phyloP scores from a whole-genome alignment of 2,888 invertebrate genomes.

The Scaptomyza caliginosa region DNA sequence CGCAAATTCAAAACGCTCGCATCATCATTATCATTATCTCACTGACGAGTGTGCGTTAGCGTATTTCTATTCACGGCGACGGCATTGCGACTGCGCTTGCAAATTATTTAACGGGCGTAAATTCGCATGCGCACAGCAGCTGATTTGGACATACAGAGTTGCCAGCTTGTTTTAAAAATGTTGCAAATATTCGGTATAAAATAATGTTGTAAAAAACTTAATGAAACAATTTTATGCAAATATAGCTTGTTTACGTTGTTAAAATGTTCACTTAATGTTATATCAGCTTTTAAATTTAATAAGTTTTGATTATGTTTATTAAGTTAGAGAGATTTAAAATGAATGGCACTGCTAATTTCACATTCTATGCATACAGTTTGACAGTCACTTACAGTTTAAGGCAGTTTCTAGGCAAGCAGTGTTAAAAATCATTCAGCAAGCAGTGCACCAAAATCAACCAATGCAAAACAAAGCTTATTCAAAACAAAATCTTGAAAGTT shows the following conservation, averaged over 20 bases:
- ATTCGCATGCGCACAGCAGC: slow-evolving; percentile 60
- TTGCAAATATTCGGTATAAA: no score
- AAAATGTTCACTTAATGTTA: not conserved
- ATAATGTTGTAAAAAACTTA: no score
- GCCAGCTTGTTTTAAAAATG: slow-evolving; percentile 7
- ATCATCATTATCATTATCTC: slow-evolving; percentile 14
- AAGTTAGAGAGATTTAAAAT: not conserved
- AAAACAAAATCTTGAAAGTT: no score
- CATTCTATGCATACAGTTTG: slow-evolving; percentile 10
- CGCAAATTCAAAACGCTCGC: slow-evolving; percentile 22
- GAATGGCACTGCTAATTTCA: not conserved
- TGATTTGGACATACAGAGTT: slow-evolving; percentile 41
- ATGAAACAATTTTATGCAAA: no score
- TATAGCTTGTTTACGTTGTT: no score
- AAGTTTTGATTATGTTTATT: not conserved
- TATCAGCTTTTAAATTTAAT: not conserved
- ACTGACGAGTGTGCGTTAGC: slow-evolving; percentile 14
- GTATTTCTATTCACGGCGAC: slow-evolving; percentile 39
- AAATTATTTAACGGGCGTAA: slow-evolving; percentile 41
- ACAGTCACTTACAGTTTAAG: not conserved
- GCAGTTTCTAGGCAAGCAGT: slow-evolving; percentile 24
- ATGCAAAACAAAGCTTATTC: not conserved
- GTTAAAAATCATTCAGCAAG: no score
- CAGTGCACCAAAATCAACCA: slow-evolving; percentile 11
- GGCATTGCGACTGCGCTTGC: slow-evolving; percentile 64